A percentile compares a stretch with the other conserved stretches of the same genome.
Conservation (phyloP, 2,888 invertebrate species). For the Pardosa pseudoannulata region DNA sequence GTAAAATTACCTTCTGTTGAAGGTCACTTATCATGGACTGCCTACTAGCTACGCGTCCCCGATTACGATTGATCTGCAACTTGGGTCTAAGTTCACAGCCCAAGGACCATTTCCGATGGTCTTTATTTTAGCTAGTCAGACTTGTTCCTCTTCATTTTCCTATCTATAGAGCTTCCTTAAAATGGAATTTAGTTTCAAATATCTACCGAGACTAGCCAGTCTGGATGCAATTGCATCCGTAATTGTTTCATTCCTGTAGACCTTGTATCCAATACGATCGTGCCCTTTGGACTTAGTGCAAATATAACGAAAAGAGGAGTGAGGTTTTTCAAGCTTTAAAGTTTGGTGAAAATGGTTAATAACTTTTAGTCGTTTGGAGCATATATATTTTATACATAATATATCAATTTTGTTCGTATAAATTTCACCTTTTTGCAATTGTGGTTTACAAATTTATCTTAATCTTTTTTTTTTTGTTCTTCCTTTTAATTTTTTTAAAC, state of each 20-base stretch:
- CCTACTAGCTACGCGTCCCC: neutral
- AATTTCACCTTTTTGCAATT: too few relatives aligned
- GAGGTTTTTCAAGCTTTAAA: too few relatives aligned
- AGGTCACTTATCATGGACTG: neutral
- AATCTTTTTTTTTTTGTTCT: too few relatives aligned
- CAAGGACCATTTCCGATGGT: neutral
- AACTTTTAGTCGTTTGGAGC: too few relatives aligned
- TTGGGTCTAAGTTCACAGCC: neutral
- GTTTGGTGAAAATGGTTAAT: too few relatives aligned
- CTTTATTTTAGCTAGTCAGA: neutral
- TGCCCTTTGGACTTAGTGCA: neutral
- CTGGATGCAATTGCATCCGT: neutral
- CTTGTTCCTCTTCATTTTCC: neutral
- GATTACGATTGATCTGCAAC: neutral
- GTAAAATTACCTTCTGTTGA: neutral
- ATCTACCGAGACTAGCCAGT: neutral
- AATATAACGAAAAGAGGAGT: too few relatives aligned
- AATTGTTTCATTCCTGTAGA: neutral
- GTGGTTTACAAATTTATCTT: too few relatives aligned
- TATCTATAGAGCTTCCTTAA: neutral
- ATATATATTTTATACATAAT: too few relatives aligned
- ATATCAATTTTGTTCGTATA: too few relatives aligned
- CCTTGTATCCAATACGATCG: neutral
- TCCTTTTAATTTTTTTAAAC: too few relatives aligned
- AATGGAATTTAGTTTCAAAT: neutral